These are phyloP conservation scores for Anaspis maculata DNA, from an alignment of 2,888 invertebrate genomes.

Conservation along the genomic window DNA sequence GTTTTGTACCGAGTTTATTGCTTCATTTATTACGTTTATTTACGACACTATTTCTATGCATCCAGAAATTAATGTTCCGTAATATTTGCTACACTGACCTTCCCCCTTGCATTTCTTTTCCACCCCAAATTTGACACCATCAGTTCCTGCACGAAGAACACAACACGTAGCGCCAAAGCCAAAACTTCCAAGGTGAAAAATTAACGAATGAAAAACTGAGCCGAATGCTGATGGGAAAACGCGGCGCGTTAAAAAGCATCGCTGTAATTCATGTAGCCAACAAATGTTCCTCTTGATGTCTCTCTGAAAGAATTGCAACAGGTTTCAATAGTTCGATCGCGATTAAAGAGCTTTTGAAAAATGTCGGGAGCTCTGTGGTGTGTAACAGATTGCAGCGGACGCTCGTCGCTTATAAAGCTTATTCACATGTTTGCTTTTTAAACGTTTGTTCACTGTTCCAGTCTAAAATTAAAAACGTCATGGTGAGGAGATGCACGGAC, in stretches of 20 bases:
- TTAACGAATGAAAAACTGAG: too few species aligned
- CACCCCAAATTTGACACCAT: too few species aligned
- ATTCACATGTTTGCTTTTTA: constrained; percentile 33
- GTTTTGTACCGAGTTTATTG: constrained; percentile 16
- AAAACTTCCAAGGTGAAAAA: too few species aligned
- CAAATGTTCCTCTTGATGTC: constrained; percentile 22
- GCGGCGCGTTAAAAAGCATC: constrained; percentile 3
- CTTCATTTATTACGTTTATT: constrained; percentile 18
- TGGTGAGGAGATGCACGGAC: not conserved
- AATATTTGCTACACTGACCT: constrained; percentile 9
- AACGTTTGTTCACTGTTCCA: constrained; percentile 6
- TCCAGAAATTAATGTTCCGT: constrained; percentile 18
- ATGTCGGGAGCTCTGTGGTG: constrained; percentile 37
- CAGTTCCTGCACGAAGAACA: constrained; percentile 1
- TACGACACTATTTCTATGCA: constrained; percentile 16
- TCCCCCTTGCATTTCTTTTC: not conserved
- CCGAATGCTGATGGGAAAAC: constrained; percentile 1
- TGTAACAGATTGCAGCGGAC: constrained; percentile 38
- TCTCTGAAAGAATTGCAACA: constrained; percentile 36
- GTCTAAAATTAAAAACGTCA: constrained; percentile 10
- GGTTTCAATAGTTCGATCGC: constrained; percentile 42
- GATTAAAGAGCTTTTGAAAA: constrained; percentile 43
- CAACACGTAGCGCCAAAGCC: not conserved
- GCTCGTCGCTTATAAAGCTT: constrained; percentile 25
- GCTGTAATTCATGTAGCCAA: constrained; percentile 21